Evolutionary conservation across 2,888 invertebrate genomes (phyloP).

Genomic region (Ormyrus labotus): DNA sequence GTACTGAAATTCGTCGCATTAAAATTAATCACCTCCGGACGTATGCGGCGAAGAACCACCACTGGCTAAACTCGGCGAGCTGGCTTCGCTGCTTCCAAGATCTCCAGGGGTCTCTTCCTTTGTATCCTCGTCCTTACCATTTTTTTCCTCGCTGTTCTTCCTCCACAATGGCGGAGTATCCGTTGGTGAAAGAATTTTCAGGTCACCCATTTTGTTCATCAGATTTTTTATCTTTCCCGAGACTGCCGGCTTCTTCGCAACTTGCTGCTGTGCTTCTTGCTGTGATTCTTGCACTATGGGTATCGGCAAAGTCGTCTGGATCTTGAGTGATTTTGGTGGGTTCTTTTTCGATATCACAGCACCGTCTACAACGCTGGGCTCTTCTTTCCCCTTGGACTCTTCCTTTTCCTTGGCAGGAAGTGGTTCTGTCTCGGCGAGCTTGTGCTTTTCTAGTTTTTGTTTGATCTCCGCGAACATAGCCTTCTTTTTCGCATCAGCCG

Average conservation of each 20-base stretch:
- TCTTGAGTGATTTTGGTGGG: conserved; percentile 69
- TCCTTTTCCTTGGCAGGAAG: conserved; percentile 6
- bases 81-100: conserved; percentile 67
- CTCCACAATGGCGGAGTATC: conserved; percentile 67
- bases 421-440: not conserved
- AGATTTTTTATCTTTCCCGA: conserved; percentile 71
- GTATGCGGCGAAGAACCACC: conserved; percentile 63
- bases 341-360: conserved; percentile 61
- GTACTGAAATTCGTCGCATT: too few relatives aligned
- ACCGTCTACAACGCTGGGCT: conserved; percentile 51
- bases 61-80: conserved; percentile 64
- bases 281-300: not conserved
- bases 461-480: conserved; percentile 51
- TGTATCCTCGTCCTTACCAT: conserved; percentile 58
- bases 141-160: conserved; percentile 65
- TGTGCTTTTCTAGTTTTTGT: conserved; percentile 48
- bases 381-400: conserved; percentile 18
- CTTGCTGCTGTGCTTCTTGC: conserved; percentile 11
- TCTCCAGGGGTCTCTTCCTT: conserved; percentile 50
- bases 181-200: conserved; percentile 72
- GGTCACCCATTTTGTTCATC: conserved; percentile 70
- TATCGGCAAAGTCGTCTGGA: conserved; percentile 58
- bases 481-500: conserved; percentile 19
- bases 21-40: conserved; percentile 16
- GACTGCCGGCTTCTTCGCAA: conserved; percentile 63